These are phyloP conservation scores for Acrobasis consociella DNA, from an alignment of 2,888 invertebrate genomes.

Conservation along the genomic window DNA sequence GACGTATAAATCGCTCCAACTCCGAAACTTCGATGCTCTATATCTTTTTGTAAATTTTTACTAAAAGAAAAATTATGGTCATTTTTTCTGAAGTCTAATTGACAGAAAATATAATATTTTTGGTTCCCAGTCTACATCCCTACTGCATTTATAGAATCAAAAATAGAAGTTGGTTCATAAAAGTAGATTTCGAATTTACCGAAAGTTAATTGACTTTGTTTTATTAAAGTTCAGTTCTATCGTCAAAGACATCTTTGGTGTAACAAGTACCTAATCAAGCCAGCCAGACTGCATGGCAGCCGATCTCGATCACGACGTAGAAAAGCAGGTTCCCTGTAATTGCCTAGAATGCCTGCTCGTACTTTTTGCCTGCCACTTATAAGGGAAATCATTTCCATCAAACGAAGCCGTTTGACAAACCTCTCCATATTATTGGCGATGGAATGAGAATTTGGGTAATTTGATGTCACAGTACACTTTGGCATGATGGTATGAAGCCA, in stretches of 20 bases:
- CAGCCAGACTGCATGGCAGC: conserved; percentile 59
- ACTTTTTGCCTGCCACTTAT: conserved; percentile 5
- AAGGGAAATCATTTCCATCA: conserved; percentile 7
- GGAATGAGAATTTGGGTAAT: conserved; percentile 14
- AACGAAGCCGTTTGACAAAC: conserved; percentile 16
- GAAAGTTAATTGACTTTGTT: too few relatives aligned
- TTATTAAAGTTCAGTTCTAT: neutral
- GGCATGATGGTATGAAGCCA: too few relatives aligned
- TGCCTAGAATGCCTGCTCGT: conserved; percentile 7
- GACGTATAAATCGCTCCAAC: too few relatives aligned
- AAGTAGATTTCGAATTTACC: too few relatives aligned
- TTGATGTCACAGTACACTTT: neutral
- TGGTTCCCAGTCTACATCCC: too few relatives aligned
- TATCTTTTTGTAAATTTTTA: too few relatives aligned
- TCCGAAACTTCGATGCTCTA: too few relatives aligned
- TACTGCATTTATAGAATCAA: too few relatives aligned
- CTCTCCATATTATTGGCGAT: conserved; percentile 16
- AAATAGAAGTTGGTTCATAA: too few relatives aligned
- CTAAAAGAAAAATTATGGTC: too few relatives aligned
- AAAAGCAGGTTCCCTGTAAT: conserved; percentile 13
- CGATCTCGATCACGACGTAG: conserved; percentile 21
- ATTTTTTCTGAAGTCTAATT: too few relatives aligned
- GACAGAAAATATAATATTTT: too few relatives aligned
- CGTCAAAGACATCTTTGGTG: neutral
- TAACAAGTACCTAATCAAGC: conserved; percentile 23